phyloP scores from a whole-genome alignment of 2,797 vertebrate species.

The Thripadectes ignobilis region DNA sequence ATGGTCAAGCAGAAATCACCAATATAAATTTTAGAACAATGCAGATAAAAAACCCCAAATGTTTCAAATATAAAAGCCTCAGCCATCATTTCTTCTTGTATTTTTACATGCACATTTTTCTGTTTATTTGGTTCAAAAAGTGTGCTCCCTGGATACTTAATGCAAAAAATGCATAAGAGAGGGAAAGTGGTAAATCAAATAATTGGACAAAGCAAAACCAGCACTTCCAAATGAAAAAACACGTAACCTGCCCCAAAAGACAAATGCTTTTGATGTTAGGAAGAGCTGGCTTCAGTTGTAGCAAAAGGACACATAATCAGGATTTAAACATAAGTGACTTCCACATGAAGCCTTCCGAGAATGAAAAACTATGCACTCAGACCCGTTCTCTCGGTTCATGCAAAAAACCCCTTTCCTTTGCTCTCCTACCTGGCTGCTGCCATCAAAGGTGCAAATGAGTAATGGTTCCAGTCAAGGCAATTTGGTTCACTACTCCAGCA shows the following conservation, averaged over 20 bases:
- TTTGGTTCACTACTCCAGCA: conserved; percentile 72
- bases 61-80: background rate
- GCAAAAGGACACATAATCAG: background rate
- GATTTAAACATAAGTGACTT: background rate
- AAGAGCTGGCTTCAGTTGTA: background rate
- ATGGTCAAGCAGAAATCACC: background rate
- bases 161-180: background rate
- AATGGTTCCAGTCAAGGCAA: conserved; percentile 67
- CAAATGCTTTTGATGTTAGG: background rate
- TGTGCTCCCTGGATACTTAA: background rate
- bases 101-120: background rate
- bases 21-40: background rate
- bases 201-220: background rate
- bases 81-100: background rate
- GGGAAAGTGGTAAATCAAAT: background rate
- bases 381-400: background rate
- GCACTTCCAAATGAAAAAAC: background rate
- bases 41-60: background rate
- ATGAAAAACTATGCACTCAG: background rate
- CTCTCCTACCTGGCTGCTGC: conserved; percentile 70
- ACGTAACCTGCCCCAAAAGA: background rate
- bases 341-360: background rate
- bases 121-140: background rate
- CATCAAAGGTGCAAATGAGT: conserved; percentile 50
- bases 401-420: background rate